Evolutionary conservation across 1,140 invertebrate genomes (phyloP), one percentile per base, ranked within the genome.

Genomic region (Anthonomus grandis): DNA sequence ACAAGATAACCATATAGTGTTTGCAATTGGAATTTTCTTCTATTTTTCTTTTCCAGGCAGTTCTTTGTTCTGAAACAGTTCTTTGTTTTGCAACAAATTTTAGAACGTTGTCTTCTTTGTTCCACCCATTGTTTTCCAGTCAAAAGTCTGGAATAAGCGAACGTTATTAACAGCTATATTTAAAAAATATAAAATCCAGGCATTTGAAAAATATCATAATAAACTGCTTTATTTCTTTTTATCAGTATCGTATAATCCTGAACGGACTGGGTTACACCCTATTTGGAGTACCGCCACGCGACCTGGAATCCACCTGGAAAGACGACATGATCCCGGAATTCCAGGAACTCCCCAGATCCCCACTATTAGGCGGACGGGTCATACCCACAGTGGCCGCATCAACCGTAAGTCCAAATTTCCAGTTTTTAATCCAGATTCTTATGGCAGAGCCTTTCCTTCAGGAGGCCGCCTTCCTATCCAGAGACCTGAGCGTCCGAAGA

Each of bases 251-350:
- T 54, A 85, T 90, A 50, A 81, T 89, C 66, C 73, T 88, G 55
- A 88, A 89, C 70, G 86, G 86, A 15, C 86, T 87, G 67, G 86
- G 86, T 3, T 89, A 89, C 68, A 83, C 82, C 4, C 62, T 89
- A 9, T 88, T 88, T 69, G 86, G 86, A 1, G 83, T 88, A 6
- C 86, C 86, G 5, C 80, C 85, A 0, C 75, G 83, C 34, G 85
- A 87, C 69, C 72, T 88, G 42, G 83, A 85, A 65, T 82, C 81
- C 18, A 86, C 83, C 0, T 89, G 86, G 86, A 76, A 79, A 47
- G 82, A 80, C 10, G 80, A 83, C 42, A 76, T 81, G 48, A 22
- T 51, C 6, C 78, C 79, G 9, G 79, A 77, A 9, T n/a, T 51
- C 6, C 78, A 79, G 9, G 80, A 77, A 9, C 76, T 78, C 21